phyloP scores from a whole-genome alignment of 2,113 vertebrate genomes.

The Phalacrocorax carbo region DNA sequence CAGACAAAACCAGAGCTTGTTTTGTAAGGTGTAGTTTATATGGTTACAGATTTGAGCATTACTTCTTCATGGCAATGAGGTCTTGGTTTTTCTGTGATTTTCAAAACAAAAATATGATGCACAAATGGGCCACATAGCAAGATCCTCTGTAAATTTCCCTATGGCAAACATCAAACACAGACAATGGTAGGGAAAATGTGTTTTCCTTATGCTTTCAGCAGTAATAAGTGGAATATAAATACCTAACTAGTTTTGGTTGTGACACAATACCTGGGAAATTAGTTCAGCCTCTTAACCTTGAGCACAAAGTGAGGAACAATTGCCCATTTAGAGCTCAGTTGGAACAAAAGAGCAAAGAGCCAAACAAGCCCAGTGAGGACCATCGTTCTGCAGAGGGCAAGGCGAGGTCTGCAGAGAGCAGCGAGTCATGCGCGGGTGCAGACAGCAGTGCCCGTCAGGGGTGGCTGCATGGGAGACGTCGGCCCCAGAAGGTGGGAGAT shows the following conservation, averaged over 20 bases:
- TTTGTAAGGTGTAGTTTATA: background rate
- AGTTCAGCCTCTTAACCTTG: background rate
- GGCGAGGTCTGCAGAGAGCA: background rate
- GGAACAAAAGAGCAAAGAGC: background rate
- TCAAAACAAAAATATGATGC: background rate
- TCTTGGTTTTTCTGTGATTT: background rate
- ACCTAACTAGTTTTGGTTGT: background rate
- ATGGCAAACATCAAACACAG: background rate
- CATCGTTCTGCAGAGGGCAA: background rate
- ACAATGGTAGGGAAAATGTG: background rate
- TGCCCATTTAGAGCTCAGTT: background rate
- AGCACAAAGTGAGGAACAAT: background rate
- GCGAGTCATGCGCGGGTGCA: rapidly evolving
- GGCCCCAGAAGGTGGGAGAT: background rate
- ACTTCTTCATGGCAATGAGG: background rate
- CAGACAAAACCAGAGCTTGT: background rate
- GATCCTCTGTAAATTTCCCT: background rate
- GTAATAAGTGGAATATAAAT: background rate
- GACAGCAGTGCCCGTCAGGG: rapidly evolving
- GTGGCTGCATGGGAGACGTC: rapidly evolving
- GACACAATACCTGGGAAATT: background rate
- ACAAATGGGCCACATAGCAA: background rate
- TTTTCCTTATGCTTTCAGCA: background rate
- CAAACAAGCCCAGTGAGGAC: background rate
- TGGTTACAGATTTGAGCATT: background rate